phyloP scores from a whole-genome alignment of 1,140 invertebrate genomes.

The Drosophila fuyamai region DNA sequence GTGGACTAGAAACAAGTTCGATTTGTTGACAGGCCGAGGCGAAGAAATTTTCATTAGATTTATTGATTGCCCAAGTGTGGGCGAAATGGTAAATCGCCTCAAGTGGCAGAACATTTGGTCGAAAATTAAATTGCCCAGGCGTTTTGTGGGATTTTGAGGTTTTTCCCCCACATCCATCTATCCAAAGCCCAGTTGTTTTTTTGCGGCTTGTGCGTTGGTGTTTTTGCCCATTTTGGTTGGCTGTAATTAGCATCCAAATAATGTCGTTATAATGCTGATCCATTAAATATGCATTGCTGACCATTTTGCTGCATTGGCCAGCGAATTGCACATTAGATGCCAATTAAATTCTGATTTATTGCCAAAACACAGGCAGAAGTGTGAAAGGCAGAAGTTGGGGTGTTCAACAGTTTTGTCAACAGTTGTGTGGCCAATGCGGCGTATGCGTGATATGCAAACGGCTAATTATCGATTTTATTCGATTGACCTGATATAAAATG shows the following conservation, averaged over 20 bases:
- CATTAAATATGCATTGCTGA: slow-evolving; percentile 67
- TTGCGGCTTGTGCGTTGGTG: background rate
- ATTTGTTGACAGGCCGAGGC: slow-evolving; percentile 44
- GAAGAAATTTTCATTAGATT: slow-evolving; percentile 71
- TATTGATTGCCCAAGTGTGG: slow-evolving; percentile 55
- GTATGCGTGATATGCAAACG: slow-evolving; percentile 53
- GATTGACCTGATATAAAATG: slow-evolving; percentile 20
- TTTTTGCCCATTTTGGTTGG: slow-evolving; percentile 43
- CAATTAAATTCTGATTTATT: slow-evolving; percentile 59
- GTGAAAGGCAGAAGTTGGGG: background rate
- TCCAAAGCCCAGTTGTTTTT: slow-evolving; percentile 7
- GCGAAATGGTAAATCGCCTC: slow-evolving; percentile 23
- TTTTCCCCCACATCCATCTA: background rate
- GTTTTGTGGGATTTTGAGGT: background rate
- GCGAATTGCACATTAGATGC: slow-evolving; percentile 34
- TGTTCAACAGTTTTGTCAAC: slow-evolving; percentile 18
- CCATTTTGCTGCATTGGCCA: slow-evolving; percentile 16
- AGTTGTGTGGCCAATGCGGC: slow-evolving; percentile 44
- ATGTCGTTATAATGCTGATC: slow-evolving; percentile 69
- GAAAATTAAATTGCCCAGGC: slow-evolving; percentile 33
- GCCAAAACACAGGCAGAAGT: slow-evolving; percentile 1
- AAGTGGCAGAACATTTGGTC: slow-evolving; percentile 35
- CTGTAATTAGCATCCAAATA: slow-evolving; percentile 74
- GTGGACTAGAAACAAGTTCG: slow-evolving; percentile 32
- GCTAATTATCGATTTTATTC: slow-evolving; percentile 71